Base-by-base conservation (phyloP, 2,888 invertebrate genomes). In the Cephus nigrinus region DNA sequence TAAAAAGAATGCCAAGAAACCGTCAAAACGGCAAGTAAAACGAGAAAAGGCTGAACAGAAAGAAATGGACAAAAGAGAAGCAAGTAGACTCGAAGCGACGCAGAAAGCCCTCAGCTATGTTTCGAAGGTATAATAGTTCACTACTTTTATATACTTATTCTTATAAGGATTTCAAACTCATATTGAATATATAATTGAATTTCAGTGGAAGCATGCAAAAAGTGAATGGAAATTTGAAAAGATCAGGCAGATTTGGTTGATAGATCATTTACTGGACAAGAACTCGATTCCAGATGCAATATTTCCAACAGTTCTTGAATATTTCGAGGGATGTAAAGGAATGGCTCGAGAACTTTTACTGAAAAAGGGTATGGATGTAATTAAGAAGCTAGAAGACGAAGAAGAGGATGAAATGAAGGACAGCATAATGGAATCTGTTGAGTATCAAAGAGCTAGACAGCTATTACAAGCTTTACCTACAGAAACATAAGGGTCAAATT, bases 221-320 rank as follows among this genome's bases (percentile, higher is more conserved):
- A 91, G 91, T 73, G 94, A 95, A 84, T 97, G 97, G 97, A 97
- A 96, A 90, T 97, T 97, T 88, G 95, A 95, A 91, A 97, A 97
- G 90, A 91, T 95, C 1, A 94, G 94, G 80, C 97, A 97, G 92
- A 93, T 95, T n/a, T 96, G 96, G 94, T 92, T 97, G 75, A 94
- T 94, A 83, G 94, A 95, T 82, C 93, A 95, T 85, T 93, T 96
- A 84, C 94, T 96, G 82, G 94, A 95, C 79, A 91, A 93, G 23
- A 88, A 90, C 4, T 93, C 94, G 82, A 89, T 96, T 11, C 93
- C 94, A 5, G 93, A 94, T 72, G 92, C 93, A 33, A 92, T 94
- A 81, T 96, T 96, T 94, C 93, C 94, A 4, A 92, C 93, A 23
- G 93, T 95, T 11, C 87, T 96, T 40, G 95, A 96, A 86, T 96